These are phyloP conservation scores for Andrena camellia DNA, from an alignment of 2,888 invertebrate species.

Conservation along the genomic window DNA sequence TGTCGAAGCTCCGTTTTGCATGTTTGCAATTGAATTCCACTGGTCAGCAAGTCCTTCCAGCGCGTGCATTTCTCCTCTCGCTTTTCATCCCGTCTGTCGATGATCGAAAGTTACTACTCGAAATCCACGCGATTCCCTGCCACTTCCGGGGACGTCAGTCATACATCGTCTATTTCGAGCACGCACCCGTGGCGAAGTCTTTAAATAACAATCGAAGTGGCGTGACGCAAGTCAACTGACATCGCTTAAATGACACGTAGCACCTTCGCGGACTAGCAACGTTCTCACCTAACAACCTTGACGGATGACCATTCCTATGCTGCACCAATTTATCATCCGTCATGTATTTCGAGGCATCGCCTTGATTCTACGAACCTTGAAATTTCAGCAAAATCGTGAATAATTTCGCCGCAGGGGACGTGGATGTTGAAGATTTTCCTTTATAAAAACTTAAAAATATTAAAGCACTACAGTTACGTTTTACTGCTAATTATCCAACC, in stretches of 20 bases:
- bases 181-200: constrained; percentile 55
- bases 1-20: not conserved
- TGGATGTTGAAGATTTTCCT: too few species aligned
- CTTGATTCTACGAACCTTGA: not conserved
- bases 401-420: not conserved
- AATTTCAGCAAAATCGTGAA: not conserved
- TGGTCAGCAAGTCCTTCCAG: too few species aligned
- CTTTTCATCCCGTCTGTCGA: not conserved
- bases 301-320: constrained; percentile 1
- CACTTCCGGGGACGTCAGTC: constrained; percentile 46
- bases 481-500: too few species aligned
- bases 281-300: constrained; percentile 4
- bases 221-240: constrained; percentile 62
- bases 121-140: constrained; percentile 25
- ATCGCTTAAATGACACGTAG: constrained; percentile 61
- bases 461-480: too few species aligned
- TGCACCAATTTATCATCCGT: not conserved
- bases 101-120: constrained; percentile 8
- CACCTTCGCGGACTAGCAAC: constrained; percentile 13
- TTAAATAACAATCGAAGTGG: constrained; percentile 68
- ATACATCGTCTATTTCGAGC: constrained; percentile 55
- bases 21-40: not conserved
- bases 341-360: not conserved
- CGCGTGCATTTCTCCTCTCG: not conserved
- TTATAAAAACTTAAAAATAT: too few species aligned